These are phyloP conservation scores for Tragopan temminckii DNA, from an alignment of 2,797 vertebrate genomes.

Conservation along the genomic window DNA sequence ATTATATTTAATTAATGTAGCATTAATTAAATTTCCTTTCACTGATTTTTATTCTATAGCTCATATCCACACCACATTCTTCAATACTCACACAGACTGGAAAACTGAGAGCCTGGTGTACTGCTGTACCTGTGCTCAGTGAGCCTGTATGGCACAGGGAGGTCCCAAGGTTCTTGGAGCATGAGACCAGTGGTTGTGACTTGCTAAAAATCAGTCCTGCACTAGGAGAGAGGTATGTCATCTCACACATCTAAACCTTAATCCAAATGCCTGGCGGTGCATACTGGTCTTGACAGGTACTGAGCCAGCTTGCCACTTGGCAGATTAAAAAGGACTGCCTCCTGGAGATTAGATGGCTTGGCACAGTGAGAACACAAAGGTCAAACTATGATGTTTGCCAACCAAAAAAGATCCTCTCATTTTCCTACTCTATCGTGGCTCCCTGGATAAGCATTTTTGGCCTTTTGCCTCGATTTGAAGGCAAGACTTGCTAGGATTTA, in stretches of 20 bases:
- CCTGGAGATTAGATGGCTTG: conserved; percentile 67
- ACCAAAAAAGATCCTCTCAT: conserved; percentile 52
- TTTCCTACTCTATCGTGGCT: conserved; percentile 29
- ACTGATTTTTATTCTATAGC: conserved; percentile 74
- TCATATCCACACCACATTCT: not conserved
- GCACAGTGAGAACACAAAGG: conserved; percentile 59
- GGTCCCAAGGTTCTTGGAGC: not conserved
- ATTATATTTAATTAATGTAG: conserved; percentile 40
- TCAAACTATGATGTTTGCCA: conserved; percentile 60
- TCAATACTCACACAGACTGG: not conserved
- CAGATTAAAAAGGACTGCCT: conserved; percentile 53
- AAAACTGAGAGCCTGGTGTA: conserved; percentile 61
- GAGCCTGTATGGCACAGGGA: conserved; percentile 73
- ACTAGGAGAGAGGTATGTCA: conserved; percentile 23
- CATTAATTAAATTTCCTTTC: conserved; percentile 79
- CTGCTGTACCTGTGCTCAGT: conserved; percentile 80
- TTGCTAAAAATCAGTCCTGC: not conserved
- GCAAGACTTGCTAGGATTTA: conserved; percentile 65
- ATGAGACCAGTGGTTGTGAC: not conserved
- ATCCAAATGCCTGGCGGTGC: conserved; percentile 49
- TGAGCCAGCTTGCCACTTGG: conserved; percentile 49
- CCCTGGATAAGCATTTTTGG: conserved; percentile 69
- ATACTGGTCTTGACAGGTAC: conserved; percentile 51
- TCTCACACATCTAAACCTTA: conserved; percentile 40
- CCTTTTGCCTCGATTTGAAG: conserved; percentile 70